These are phyloP conservation scores for Drosophila cyrtoloma DNA, from an alignment of 2,888 invertebrate species.

Conservation along the genomic window DNA sequence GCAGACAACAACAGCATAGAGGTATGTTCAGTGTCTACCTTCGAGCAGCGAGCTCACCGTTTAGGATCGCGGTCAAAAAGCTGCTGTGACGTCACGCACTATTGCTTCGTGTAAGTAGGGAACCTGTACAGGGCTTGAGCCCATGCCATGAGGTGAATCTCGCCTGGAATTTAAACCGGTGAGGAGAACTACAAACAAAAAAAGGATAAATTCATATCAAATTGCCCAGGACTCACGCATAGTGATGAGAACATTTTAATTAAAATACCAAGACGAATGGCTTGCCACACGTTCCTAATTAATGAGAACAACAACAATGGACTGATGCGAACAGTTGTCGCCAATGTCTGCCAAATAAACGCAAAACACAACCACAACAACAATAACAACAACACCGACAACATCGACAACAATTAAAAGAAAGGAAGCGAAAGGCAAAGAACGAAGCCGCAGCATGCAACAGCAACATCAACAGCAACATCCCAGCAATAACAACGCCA, in stretches of 20 bases:
- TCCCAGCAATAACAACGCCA: conserved; percentile 39
- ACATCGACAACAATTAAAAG: conserved; percentile 30
- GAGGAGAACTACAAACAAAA: background rate
- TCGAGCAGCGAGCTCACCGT: background rate
- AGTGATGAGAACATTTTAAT: conserved; percentile 61
- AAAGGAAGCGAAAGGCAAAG: conserved; percentile 41
- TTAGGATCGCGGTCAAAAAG: conserved; percentile 15
- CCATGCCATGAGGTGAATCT: conserved; percentile 24
- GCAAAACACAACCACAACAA: conserved; percentile 12
- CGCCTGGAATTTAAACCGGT: background rate
- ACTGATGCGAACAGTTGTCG: conserved; percentile 80
- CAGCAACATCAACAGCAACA: conserved; percentile 50
- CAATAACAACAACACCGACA: conserved; percentile 21
- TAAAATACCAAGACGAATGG: conserved; percentile 48
- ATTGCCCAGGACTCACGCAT: conserved; percentile 29
- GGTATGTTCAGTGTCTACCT: conserved; percentile 12
- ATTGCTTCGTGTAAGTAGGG: background rate
- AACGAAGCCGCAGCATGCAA: conserved; percentile 64
- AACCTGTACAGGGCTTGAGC: conserved; percentile 19
- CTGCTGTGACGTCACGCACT: conserved; percentile 36
- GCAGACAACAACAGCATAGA: background rate
- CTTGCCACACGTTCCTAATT: conserved; percentile 48
- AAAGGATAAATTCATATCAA: background rate
- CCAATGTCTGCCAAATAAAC: conserved; percentile 73
- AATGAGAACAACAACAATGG: conserved; percentile 74